phyloP scores from a whole-genome alignment of 1,140 invertebrate genomes.

The Aleiodes sp. region DNA sequence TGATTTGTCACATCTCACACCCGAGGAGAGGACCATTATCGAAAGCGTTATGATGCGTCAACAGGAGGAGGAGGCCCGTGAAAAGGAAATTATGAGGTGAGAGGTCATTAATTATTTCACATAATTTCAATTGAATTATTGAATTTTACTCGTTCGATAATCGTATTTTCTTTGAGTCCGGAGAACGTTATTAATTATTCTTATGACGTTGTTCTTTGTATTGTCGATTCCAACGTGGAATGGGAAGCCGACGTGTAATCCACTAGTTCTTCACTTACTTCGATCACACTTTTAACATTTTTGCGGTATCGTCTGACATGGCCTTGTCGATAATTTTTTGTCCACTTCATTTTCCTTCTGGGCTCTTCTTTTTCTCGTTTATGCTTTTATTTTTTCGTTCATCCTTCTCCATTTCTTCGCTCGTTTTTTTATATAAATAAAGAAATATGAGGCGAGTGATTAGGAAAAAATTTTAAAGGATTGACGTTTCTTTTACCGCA shows the following conservation, averaged over 20 bases:
- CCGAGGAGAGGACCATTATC: slow-evolving; percentile 97
- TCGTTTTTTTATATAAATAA: neutral
- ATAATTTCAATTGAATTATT: too few species aligned
- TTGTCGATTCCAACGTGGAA: slow-evolving; percentile 5
- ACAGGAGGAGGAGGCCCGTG: slow-evolving; percentile 94
- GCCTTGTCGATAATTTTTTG: neutral
- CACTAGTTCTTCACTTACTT: neutral
- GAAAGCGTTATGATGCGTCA: slow-evolving; percentile 96
- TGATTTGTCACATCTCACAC: slow-evolving; percentile 96
- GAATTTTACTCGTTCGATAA: too few species aligned
- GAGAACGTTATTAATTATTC: too few species aligned
- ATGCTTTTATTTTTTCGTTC: neutral
- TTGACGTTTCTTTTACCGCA: slow-evolving; percentile 2
- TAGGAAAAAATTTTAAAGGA: slow-evolving; percentile 16
- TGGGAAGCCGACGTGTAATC: slow-evolving; percentile 14
- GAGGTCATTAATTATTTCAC: neutral
- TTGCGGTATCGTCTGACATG: neutral
- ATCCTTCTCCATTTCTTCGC: neutral
- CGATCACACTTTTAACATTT: neutral
- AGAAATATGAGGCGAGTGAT: neutral
- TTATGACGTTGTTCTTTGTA: neutral
- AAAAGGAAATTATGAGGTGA: slow-evolving; percentile 94
- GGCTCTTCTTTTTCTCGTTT: neutral
- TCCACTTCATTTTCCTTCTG: neutral
- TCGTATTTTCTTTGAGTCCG: too few species aligned